A percentile compares a stretch with the other conserved stretches of the same genome.
Conservation (phyloP, 2,797 vertebrate genomes). For the Thripadectes ignobilis region DNA sequence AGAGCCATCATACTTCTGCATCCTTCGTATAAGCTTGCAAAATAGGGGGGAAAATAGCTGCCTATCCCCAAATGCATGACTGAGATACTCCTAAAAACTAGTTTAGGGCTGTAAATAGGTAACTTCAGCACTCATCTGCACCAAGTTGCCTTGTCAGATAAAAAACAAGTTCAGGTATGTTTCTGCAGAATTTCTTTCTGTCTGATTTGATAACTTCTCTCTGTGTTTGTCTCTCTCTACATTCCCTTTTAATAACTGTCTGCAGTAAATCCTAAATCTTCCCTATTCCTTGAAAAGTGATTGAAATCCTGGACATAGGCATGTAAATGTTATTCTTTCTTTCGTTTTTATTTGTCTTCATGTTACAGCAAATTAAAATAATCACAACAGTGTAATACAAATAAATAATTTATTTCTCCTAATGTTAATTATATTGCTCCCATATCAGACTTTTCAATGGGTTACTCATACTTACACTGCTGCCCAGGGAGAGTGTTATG, state of each 20-base stretch:
- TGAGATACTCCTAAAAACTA: neutral
- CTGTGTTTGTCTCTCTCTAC: neutral
- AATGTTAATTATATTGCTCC: neutral
- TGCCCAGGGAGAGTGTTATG: accelerated
- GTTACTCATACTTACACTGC: neutral
- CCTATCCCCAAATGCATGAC: neutral
- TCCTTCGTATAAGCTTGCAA: neutral
- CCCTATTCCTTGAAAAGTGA: neutral
- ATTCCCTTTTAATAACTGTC: neutral
- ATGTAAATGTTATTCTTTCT: neutral
- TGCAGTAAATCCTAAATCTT: neutral
- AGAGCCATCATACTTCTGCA: neutral
- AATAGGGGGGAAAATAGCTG: neutral
- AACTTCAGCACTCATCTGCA: accelerated
- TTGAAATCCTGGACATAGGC: neutral
- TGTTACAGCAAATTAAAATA: neutral
- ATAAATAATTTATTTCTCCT: neutral
- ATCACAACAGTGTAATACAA: neutral
- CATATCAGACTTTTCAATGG: neutral
- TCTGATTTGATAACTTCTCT: neutral
- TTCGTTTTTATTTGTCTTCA: neutral
- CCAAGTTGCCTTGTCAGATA: neutral
- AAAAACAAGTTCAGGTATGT: neutral
- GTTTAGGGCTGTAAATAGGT: neutral
- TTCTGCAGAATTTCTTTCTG: neutral